These are phyloP conservation scores for Megalurothrips usitatus DNA, from an alignment of 2,888 invertebrate species.

Conservation along the genomic window DNA sequence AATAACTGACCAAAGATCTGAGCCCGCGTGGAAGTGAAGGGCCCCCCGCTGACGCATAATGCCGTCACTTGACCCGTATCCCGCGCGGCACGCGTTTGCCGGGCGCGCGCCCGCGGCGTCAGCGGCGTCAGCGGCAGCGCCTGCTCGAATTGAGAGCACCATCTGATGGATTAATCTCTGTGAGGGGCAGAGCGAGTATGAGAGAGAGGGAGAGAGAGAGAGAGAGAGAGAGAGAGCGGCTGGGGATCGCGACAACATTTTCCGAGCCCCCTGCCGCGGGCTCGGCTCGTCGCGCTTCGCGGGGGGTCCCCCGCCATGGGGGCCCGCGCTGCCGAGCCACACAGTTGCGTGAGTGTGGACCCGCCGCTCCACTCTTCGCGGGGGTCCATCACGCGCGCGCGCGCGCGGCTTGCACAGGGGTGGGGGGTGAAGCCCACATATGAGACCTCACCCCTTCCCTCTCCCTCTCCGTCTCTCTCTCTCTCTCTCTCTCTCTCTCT, in stretches of 20 bases:
- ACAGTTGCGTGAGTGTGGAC: not conserved
- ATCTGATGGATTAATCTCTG: too few species aligned
- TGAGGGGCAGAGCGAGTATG: not conserved
- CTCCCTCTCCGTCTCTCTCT: not conserved
- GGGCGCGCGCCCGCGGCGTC: too few species aligned
- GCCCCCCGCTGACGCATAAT: too few species aligned
- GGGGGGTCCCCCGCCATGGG: not conserved
- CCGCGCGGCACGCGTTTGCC: too few species aligned
- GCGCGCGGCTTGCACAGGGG: not conserved
- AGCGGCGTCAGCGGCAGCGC: too few species aligned
- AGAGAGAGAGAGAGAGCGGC: not conserved
- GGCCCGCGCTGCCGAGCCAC: not conserved
- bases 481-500: conserved; percentile 1
- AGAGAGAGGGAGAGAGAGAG: not conserved
- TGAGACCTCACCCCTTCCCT: conserved; percentile 8
- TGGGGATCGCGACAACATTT: conserved; percentile 12
- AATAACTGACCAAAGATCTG: too few species aligned
- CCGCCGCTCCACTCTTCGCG: not conserved
- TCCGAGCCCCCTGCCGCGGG: not conserved
- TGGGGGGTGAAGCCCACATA: conserved; percentile 9
- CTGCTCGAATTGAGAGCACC: too few species aligned
- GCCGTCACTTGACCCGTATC: not conserved
- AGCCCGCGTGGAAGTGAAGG: too few species aligned
- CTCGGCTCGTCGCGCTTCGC: not conserved
- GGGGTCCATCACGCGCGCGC: not conserved